Conservation (phyloP, 2,888 invertebrate species). For the Cactoblastis cactorum region DNA sequence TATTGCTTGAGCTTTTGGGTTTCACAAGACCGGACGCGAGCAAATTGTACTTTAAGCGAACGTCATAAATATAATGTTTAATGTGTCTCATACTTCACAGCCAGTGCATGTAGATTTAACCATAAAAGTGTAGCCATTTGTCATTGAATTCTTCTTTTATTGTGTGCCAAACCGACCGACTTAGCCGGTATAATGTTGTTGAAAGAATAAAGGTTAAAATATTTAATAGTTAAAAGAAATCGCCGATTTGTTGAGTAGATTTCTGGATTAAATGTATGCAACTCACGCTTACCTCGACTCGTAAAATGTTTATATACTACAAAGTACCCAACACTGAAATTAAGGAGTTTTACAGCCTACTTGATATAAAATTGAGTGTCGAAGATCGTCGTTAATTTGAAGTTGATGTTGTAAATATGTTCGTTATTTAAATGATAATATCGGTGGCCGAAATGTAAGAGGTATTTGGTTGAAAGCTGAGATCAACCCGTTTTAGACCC, state of each 20-base stretch:
- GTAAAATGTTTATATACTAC: conserved; percentile 59
- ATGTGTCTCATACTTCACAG: neutral
- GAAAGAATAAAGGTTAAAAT: neutral
- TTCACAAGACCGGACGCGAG: conserved; percentile 7
- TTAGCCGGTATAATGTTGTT: too few species aligned
- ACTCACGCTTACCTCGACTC: conserved; percentile 55
- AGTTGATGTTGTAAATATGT: neutral
- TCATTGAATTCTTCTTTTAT: neutral
- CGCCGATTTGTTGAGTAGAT: neutral
- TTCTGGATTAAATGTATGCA: conserved; percentile 49
- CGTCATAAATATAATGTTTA: conserved; percentile 6
- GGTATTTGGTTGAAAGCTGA: conserved; percentile 1
- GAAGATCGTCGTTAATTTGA: conserved; percentile 5
- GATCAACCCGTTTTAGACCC: conserved; percentile 1
- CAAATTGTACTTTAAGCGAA: conserved; percentile 8
- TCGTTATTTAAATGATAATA: neutral
- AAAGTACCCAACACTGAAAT: conserved; percentile 56
- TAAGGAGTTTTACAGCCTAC: conserved; percentile 54
- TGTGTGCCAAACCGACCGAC: neutral
- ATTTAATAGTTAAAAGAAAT: neutral
- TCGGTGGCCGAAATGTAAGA: neutral
- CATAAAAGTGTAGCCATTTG: neutral
- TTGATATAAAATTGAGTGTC: conserved; percentile 27
- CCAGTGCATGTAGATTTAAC: conserved; percentile 1
- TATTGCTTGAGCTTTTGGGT: conserved; percentile 9